phyloP scores from a whole-genome alignment of 2,113 vertebrate genomes.

The Thermophis baileyi region DNA sequence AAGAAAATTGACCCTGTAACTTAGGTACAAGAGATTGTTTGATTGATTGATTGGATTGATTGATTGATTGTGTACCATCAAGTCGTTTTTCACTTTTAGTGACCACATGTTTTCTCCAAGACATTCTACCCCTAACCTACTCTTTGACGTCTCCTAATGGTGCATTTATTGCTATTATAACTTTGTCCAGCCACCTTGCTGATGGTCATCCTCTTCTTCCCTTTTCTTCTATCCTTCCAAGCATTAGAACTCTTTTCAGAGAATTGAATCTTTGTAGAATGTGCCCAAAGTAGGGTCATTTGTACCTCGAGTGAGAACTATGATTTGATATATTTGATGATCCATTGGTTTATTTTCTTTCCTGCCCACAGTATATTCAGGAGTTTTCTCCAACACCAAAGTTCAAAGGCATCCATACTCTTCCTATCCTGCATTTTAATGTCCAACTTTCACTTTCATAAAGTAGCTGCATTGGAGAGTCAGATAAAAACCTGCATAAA shows the following conservation, averaged over 20 bases:
- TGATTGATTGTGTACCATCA: background rate
- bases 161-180: background rate
- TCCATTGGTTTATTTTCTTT: background rate
- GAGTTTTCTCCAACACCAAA: background rate
- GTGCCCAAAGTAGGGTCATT: background rate
- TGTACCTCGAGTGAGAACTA: background rate
- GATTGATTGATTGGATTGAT: background rate
- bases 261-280: background rate
- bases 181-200: background rate
- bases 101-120: background rate
- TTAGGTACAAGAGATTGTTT: background rate
- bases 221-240: background rate
- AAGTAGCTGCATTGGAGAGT: background rate
- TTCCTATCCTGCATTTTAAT: background rate
- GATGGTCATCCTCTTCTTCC: background rate
- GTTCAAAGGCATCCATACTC: background rate
- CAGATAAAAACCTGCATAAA: background rate
- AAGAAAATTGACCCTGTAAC: background rate
- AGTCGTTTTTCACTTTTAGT: background rate
- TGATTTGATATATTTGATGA: background rate
- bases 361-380: background rate
- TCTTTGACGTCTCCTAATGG: background rate
- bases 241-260: background rate
- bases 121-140: background rate
- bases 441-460: background rate